Base-by-base conservation (phyloP, 2,888 invertebrate genomes). In the Sarcophaga variegata region DNA sequence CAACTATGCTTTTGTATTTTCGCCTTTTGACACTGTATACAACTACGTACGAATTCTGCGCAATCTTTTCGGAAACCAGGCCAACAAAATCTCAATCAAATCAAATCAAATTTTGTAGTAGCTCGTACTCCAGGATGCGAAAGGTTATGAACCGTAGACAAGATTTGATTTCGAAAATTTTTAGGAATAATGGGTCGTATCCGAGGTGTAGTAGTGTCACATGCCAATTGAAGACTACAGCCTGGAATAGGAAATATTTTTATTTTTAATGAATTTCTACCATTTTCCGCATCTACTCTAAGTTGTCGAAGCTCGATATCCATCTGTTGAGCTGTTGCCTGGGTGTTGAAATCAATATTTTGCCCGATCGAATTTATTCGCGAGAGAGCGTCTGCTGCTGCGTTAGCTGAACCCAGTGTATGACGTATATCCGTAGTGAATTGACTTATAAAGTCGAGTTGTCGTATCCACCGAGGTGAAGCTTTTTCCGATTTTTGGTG, bases 381-480 rank as follows among this genome's bases (percentile, higher is more conserved):
- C 4, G 69, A 78, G n/a, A 78, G 60, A 25, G 62, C 5, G 20
- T 67, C 69, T 3, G 45, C 62, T 22, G 69, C 37, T 45, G 69
- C 49, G 11, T 69, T 69, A n/a, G 14, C 17, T 69, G 20, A 27
- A 69, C 49, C 47, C 3, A 47, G 25, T 11, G 27, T 69, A 60
- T 80, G 66, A 20, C 80, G 80, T 25, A 80, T 72, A 49, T 80
- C 59, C 45, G 37, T 72, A 27, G 71, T 70, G 47, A 79, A 49
- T 4, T 49, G 14, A 14, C 49, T 49, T 49, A 49, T 49, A 49
- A 49, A 49, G 3, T 49, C 25, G 2, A 27, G 64, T 25, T 22
- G 14, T 22, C 64, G 25, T 64, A 64, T 25, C 5, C 25, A 14
- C 12, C 64, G 64, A 64, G 22, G 49, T 49, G 49, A 49, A 14